phyloP scores from a whole-genome alignment of 1,140 invertebrate genomes.

The Drosophila lowei region DNA sequence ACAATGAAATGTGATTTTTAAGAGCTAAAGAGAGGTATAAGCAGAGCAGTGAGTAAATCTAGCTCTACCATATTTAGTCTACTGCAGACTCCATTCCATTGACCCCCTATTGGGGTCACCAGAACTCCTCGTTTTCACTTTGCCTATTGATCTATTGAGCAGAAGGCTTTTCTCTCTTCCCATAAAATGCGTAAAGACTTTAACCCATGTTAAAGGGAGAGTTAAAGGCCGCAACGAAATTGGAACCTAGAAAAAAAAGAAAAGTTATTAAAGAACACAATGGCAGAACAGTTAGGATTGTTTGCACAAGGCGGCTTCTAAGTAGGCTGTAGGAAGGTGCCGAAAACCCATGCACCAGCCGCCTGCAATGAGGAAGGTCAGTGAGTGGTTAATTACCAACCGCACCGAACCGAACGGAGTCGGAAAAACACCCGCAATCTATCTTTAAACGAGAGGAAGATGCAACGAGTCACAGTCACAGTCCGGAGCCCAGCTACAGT shows the following conservation, averaged over 20 bases:
- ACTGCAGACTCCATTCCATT: no score
- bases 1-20: neutral
- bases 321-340: conserved; percentile 34
- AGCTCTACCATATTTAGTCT: no score
- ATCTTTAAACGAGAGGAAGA: neutral
- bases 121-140: no score
- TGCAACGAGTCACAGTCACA: conserved; percentile 8
- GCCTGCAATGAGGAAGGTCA: conserved; percentile 59
- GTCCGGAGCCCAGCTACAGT: no score
- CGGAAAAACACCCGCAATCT: neutral
- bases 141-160: neutral
- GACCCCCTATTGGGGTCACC: no score
- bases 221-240: conserved; percentile 15
- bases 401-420: conserved; percentile 13
- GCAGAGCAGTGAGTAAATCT: no score
- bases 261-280: conserved; percentile 43
- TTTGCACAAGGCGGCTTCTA: conserved; percentile 44
- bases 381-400: conserved; percentile 69
- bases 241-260: conserved; percentile 12
- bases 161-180: neutral
- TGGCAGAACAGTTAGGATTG: conserved; percentile 45
- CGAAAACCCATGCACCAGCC: conserved; percentile 24
- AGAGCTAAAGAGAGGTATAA: no score
- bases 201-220: conserved; percentile 57
- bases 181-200: conserved; percentile 39